phyloP scores from a whole-genome alignment of 2,113 vertebrate genomes.

The Bos taurus region DNA sequence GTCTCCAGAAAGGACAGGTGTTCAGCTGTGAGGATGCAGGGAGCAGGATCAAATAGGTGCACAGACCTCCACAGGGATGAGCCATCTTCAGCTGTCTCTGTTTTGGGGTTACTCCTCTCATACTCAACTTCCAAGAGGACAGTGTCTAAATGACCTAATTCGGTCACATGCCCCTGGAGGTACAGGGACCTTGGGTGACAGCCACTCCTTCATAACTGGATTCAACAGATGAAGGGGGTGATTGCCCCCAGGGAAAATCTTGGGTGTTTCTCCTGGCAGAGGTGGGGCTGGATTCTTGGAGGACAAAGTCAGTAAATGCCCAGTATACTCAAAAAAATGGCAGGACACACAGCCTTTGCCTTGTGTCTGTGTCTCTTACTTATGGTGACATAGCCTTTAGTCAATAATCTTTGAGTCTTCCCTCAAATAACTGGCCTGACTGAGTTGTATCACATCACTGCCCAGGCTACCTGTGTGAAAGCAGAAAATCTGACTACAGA shows the following conservation, averaged over 20 bases:
- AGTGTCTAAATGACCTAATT: not conserved
- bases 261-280: not conserved
- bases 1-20: not conserved
- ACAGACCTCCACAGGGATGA: not conserved
- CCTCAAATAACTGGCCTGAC: not conserved
- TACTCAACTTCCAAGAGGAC: not conserved
- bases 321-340: not conserved
- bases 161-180: not conserved
- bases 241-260: not conserved
- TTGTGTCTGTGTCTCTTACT: not conserved
- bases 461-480: not conserved
- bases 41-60: not conserved
- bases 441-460: not conserved
- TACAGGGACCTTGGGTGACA: not conserved
- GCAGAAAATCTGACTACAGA: not conserved
- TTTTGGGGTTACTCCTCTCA: not conserved
- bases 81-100: not conserved
- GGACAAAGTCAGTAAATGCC: not conserved
- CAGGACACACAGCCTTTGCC: not conserved
- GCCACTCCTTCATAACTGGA: not conserved
- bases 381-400: not conserved
- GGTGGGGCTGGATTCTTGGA: not conserved
- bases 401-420: not conserved
- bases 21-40: not conserved
- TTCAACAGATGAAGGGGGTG: not conserved